phyloP scores from a whole-genome alignment of 2,113 vertebrate species.

The Hiodon alosoides region DNA sequence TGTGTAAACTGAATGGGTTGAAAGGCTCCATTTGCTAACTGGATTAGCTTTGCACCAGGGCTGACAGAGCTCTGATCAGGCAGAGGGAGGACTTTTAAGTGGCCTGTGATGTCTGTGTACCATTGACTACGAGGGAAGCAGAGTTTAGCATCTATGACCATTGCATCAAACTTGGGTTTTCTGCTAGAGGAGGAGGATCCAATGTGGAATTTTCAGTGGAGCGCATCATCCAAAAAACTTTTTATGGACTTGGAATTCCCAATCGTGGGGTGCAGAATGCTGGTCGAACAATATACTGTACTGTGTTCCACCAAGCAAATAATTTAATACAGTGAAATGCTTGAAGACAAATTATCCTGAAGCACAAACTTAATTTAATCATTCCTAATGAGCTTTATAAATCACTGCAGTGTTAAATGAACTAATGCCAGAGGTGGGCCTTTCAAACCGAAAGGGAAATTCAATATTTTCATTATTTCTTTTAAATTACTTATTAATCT shows the following conservation, averaged over 20 bases:
- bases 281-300: background rate
- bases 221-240: constrained; percentile 18
- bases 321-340: background rate
- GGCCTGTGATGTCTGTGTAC: too few relatives aligned
- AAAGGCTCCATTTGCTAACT: too few relatives aligned
- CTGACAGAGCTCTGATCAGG: too few relatives aligned
- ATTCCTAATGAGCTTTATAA: background rate
- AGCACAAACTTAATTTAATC: background rate
- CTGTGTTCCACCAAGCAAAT: constrained; percentile 1
- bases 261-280: background rate
- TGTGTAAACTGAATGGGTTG: too few relatives aligned
- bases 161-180: too few relatives aligned
- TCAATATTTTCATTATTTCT: background rate
- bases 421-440: too few relatives aligned
- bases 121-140: too few relatives aligned
- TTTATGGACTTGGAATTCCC: background rate
- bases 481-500: background rate
- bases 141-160: too few relatives aligned
- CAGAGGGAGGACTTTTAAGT: too few relatives aligned
- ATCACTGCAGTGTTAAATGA: background rate
- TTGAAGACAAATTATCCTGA: background rate
- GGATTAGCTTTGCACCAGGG: too few relatives aligned
- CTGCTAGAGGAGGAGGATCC: too few relatives aligned
- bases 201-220: background rate
- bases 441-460: too few relatives aligned